These are phyloP conservation scores for Tiliqua scincoides DNA, from an alignment of 2,113 vertebrate genomes.

Conservation along the genomic window DNA sequence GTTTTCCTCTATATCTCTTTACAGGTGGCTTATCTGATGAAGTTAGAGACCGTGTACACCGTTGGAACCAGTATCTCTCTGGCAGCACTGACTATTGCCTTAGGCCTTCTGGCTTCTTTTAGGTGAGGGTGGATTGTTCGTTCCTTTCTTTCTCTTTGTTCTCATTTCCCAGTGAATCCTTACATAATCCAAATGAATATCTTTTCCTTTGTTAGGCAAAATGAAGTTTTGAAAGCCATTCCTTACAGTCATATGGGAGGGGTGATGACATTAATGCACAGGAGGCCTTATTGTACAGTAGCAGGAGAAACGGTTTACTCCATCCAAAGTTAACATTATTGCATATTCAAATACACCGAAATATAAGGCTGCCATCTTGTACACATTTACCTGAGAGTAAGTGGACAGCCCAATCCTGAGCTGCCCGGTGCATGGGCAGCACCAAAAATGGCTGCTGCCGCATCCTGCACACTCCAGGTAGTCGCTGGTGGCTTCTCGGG, in stretches of 20 bases:
- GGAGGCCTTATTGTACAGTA: not conserved
- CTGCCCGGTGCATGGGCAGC: too few relatives aligned
- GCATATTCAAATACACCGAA: not conserved
- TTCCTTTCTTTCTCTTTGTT: not conserved
- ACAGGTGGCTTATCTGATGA: constrained; percentile 85
- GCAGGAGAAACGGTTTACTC: not conserved
- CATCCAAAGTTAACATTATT: not conserved
- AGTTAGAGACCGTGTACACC: constrained; percentile 91
- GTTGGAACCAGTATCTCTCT: constrained; percentile 88
- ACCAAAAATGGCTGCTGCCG: too few relatives aligned
- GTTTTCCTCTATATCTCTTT: constrained; percentile 29
- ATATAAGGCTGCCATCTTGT: too few relatives aligned
- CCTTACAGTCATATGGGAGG: not conserved
- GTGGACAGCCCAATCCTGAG: too few relatives aligned
- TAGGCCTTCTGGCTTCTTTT: constrained; percentile 84
- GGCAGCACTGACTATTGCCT: constrained; percentile 81
- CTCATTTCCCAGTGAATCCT: not conserved
- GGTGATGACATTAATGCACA: not conserved
- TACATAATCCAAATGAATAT: not conserved
- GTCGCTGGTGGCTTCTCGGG: too few relatives aligned
- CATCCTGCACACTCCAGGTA: too few relatives aligned
- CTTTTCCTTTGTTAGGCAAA: not conserved
- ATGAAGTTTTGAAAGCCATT: constrained; percentile 30
- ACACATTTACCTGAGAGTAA: too few relatives aligned
- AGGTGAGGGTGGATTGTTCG: constrained; percentile 75